Percentiles rank a stretch among this genome's conserved stretches.
Evolutionary conservation across 2,113 vertebrate species (phyloP).

Genomic region (Mormyrus iriodes): DNA sequence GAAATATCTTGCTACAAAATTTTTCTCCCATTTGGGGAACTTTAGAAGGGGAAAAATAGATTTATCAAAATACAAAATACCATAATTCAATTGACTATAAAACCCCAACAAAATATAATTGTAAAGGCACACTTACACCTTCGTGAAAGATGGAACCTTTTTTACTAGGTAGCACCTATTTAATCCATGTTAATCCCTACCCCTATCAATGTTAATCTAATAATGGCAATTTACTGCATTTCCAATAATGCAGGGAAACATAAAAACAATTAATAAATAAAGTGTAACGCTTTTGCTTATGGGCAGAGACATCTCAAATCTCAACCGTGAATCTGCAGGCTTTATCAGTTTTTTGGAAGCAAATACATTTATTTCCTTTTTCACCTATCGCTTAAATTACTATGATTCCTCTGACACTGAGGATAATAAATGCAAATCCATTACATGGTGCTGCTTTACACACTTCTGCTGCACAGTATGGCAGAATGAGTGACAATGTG

Average conservation of each 20-base stretch:
- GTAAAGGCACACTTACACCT: background rate
- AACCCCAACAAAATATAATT: constrained; percentile 18
- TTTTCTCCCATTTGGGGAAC: background rate
- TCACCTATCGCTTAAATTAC: constrained; percentile 56
- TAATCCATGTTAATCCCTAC: constrained; percentile 34
- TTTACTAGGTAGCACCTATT: background rate
- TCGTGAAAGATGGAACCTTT: background rate
- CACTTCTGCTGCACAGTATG: background rate
- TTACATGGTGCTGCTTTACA: constrained; percentile 32
- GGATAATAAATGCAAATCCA: constrained; percentile 63
- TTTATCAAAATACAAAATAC: constrained; percentile 11
- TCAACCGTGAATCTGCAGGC: constrained; percentile 59
- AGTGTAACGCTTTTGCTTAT: constrained; percentile 56
- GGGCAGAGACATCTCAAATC: constrained; percentile 51
- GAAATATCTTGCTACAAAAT: background rate
- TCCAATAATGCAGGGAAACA: constrained; percentile 48
- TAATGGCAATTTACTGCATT: constrained; percentile 56
- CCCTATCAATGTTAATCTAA: constrained; percentile 51
- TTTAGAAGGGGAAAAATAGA: constrained; percentile 7
- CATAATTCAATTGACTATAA: constrained; percentile 16
- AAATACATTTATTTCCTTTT: constrained; percentile 60
- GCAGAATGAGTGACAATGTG: background rate
- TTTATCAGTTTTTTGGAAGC: constrained; percentile 59
- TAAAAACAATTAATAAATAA: constrained; percentile 63
- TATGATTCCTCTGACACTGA: constrained; percentile 51